A percentile compares a stretch with the other conserved stretches of the same genome.
Evolutionary conservation across 1,140 invertebrate genomes (phyloP).

Genomic region (Anadara kagoshimensis): DNA sequence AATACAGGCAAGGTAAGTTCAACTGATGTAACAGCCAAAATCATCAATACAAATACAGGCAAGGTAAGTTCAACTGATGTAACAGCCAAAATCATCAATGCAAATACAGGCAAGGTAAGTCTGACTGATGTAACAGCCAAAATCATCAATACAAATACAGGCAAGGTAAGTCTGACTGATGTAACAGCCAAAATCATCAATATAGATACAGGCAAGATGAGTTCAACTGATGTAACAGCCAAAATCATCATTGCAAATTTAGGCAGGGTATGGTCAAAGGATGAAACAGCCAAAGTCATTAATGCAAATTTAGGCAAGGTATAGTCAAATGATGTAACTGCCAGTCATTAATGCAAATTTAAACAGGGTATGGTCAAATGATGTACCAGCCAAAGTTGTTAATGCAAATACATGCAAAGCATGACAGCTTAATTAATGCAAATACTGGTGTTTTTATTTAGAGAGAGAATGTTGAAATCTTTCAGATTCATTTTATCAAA

Average conservation of each 20-base stretch:
- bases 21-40: too few relatives aligned
- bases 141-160: neutral
- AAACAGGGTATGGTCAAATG: slow-evolving; percentile 75
- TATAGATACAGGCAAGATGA: slow-evolving; percentile 78
- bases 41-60: too few relatives aligned
- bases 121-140: too few relatives aligned
- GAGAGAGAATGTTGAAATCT: too few relatives aligned
- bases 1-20: too few relatives aligned
- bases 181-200: slow-evolving; percentile 79
- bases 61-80: too few relatives aligned
- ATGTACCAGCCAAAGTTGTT: slow-evolving; percentile 79
- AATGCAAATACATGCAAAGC: slow-evolving; percentile 76
- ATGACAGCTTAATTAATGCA: too few relatives aligned
- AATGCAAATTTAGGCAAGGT: slow-evolving; percentile 76
- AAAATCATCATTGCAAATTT: slow-evolving; percentile 76
- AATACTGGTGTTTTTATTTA: too few relatives aligned
- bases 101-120: slow-evolving; percentile 78
- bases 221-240: slow-evolving; percentile 80
- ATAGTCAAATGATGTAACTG: too few relatives aligned
- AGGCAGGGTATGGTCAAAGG: slow-evolving; percentile 78
- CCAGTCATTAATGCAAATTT: neutral
- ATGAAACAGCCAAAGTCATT: slow-evolving; percentile 79
- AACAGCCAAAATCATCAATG: slow-evolving; percentile 76
- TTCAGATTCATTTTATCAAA: too few relatives aligned
- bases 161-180: slow-evolving; percentile 72